phyloP scores from a whole-genome alignment of 2,797 vertebrate genomes.

The Amphiprion clarkii region DNA sequence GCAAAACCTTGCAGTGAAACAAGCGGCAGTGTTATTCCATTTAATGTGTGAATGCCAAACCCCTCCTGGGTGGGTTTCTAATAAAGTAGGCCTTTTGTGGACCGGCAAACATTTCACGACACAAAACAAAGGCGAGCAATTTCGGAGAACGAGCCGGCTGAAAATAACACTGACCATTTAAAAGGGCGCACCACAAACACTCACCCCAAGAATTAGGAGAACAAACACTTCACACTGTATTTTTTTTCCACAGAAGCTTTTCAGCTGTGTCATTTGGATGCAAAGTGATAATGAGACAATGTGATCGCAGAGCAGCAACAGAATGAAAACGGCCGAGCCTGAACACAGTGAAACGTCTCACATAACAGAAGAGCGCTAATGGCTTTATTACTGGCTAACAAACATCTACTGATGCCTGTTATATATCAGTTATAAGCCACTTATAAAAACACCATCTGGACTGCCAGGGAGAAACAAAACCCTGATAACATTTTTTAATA shows the following conservation, averaged over 20 bases:
- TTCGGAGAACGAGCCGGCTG: conserved; percentile 62
- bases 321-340: conserved; percentile 29
- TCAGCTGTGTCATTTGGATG: conserved; percentile 43
- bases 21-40: conserved; percentile 69
- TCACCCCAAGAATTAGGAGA: conserved; percentile 40
- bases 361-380: background rate
- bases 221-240: conserved; percentile 55
- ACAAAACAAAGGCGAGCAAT: conserved; percentile 59
- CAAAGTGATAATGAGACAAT: conserved; percentile 41
- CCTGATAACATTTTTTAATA: background rate
- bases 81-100: conserved; percentile 69
- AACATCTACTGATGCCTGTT: no score
- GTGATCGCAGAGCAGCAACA: conserved; percentile 33
- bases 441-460: background rate
- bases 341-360: background rate
- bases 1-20: conserved; percentile 66
- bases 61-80: conserved; percentile 57
- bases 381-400: background rate
- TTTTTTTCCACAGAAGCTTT: conserved; percentile 37
- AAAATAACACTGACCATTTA: conserved; percentile 55
- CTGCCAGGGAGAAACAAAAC: background rate
- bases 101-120: conserved; percentile 68
- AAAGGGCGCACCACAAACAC: conserved; percentile 39
- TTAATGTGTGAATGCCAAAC: conserved; percentile 65
- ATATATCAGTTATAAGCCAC: no score